A percentile compares a stretch with the other conserved stretches of the same genome.
These are phyloP conservation scores for Gallinago jamesoni DNA, from an alignment of 2,113 vertebrate genomes.

Conservation along the genomic window DNA sequence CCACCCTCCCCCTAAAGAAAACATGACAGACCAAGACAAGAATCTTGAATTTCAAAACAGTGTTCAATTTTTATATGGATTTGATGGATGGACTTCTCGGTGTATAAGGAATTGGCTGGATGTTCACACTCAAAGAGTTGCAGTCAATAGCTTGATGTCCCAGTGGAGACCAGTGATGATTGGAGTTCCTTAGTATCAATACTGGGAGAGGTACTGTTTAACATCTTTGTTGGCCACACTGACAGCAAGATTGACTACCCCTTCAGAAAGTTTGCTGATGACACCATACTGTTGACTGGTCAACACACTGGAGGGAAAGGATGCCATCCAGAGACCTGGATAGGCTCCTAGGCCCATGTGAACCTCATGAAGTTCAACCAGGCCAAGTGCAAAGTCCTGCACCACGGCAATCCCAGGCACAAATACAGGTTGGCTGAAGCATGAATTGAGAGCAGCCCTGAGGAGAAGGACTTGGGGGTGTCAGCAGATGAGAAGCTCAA, in stretches of 20 bases:
- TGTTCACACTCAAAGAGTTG: background rate
- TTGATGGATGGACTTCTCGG: background rate
- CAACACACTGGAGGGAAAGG: background rate
- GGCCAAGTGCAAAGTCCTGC: background rate
- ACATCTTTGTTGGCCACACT: background rate
- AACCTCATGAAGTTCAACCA: background rate
- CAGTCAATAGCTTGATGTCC: background rate
- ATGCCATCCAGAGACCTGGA: background rate
- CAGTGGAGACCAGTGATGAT: background rate
- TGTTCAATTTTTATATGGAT: background rate
- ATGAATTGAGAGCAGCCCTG: background rate
- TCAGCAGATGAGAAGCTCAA: background rate
- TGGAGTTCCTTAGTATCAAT: background rate
- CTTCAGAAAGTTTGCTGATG: background rate
- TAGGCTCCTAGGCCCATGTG: background rate
- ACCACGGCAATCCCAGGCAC: background rate
- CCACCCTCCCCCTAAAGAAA: background rate
- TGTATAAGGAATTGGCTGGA: background rate
- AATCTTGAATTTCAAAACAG: background rate
- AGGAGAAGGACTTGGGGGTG: background rate
- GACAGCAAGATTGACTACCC: background rate
- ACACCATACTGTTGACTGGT: background rate
- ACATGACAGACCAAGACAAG: background rate
- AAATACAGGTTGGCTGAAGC: background rate
- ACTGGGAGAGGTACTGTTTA: background rate